Percentiles rank a stretch among this genome's conserved stretches.
phyloP scores from a whole-genome alignment of 2,113 vertebrate genomes.

The Notechis scutatus region DNA sequence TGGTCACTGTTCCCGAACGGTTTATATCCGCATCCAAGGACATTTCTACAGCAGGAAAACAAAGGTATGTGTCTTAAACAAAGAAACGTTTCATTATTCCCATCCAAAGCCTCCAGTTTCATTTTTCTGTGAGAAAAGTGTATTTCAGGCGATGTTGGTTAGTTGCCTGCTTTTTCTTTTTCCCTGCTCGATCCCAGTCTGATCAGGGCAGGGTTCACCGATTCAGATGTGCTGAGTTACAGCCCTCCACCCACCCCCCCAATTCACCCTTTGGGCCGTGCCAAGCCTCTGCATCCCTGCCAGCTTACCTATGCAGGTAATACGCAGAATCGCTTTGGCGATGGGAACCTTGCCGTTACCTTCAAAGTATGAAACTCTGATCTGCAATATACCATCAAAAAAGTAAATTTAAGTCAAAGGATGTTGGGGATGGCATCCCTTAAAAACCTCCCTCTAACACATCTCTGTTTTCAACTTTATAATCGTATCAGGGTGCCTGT shows the following conservation, averaged over 20 bases:
- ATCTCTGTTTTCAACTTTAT: background rate
- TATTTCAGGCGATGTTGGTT: background rate
- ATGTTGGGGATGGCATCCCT: background rate
- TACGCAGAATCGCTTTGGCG: slow-evolving; percentile 74
- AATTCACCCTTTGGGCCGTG: background rate
- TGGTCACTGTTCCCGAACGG: slow-evolving; percentile 72
- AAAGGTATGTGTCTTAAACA: no score
- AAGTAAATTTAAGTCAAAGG: background rate
- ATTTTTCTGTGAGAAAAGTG: background rate
- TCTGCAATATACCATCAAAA: slow-evolving; percentile 52
- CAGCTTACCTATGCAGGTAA: slow-evolving; percentile 85
- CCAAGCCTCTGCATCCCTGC: background rate
- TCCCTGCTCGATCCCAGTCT: no score
- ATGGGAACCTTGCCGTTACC: slow-evolving; percentile 44
- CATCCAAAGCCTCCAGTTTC: background rate
- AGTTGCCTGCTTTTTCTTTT: no score
- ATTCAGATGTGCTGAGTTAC: no score
- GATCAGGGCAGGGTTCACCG: no score
- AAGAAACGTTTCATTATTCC: background rate
- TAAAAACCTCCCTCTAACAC: background rate
- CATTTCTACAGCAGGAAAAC: slow-evolving; percentile 69
- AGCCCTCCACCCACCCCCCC: no score
- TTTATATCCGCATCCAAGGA: slow-evolving; percentile 81
- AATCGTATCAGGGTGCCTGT: background rate
- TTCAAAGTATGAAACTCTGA: slow-evolving; percentile 79